phyloP scores from a whole-genome alignment of 2,888 invertebrate genomes.

The Volucella inanis region DNA sequence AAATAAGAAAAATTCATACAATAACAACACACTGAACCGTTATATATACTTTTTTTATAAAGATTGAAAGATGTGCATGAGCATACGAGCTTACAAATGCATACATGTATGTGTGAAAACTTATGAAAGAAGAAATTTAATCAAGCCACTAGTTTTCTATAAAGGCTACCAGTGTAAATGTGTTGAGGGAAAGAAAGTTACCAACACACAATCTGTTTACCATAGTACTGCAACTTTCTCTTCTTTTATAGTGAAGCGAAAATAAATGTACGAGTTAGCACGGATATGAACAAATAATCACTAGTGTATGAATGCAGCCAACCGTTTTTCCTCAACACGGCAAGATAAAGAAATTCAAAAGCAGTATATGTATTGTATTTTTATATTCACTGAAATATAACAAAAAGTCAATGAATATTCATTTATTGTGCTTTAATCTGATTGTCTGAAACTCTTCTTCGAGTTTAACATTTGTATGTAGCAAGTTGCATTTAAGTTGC shows the following conservation, averaged over 20 bases:
- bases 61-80: background rate
- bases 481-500: no score
- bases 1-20: no score
- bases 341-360: background rate
- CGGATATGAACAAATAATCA: constrained; percentile 14
- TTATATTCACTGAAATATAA: no score
- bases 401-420: background rate
- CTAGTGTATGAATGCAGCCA: background rate
- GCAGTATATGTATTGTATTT: background rate
- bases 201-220: constrained; percentile 32
- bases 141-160: constrained; percentile 17
- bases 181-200: constrained; percentile 51
- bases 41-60: no score
- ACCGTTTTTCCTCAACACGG: background rate
- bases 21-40: no score
- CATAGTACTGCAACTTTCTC: constrained; percentile 59
- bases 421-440: background rate
- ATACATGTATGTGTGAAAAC: background rate
- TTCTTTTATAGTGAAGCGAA: constrained; percentile 62
- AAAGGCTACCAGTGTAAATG: background rate
- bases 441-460: no score
- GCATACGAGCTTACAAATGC: background rate
- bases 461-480: no score
- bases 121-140: constrained; percentile 11
- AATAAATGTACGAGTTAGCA: constrained; percentile 40